Base-by-base conservation (phyloP, 2,797 vertebrate genomes). In the Cyprinella venusta region DNA sequence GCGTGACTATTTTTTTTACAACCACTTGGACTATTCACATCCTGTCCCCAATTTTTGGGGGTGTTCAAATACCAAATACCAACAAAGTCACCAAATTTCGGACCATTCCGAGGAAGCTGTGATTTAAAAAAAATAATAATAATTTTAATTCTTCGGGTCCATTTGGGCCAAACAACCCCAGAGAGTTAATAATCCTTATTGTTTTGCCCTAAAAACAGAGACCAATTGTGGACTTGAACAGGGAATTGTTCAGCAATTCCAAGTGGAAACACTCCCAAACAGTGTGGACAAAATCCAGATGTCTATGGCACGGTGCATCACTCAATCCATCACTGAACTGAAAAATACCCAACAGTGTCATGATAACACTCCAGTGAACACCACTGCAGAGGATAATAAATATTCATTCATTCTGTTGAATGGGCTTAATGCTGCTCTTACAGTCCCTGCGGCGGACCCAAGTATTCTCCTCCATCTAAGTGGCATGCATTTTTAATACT, bases 201-300 rank as follows among this genome's bases (percentile, higher is more conserved):
- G 24, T 21, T 52, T 50, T 50, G 19, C 26, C 18, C 70, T 33
- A 18, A 72, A 72, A 3, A 24, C 36, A n/a, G 13, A 76, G 8
- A 61, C 21, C 15, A 40, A 9, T 16, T 76, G 52, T 38, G 21
- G 33, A 65, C 59, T 64, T 48, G 6, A 77, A 24, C 9, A 48
- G 7, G 26, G 26, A 67, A 12, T 40, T 33, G 38, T 42, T 45
- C 65, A 30, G 65, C 16, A 21, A 86, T 78, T 88, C 80, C 74
- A 38, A 82, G 69, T 21, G 77, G 82, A 88, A 88, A 85, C 70
- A 83, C 87, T 90, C 87, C 75, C 85, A 79, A 77, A 33, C 61
- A 64, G 7, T 45, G 38, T 54, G 5, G 68, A 76, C 90, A 85
- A 92, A 87, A 90, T 59, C 91, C 90, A 93, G 90, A 92, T 93